Evolutionary conservation across 2,797 vertebrate genomes (phyloP), one percentile per base, ranked within the genome.

Genomic region (Pelobates cultripes): DNA sequence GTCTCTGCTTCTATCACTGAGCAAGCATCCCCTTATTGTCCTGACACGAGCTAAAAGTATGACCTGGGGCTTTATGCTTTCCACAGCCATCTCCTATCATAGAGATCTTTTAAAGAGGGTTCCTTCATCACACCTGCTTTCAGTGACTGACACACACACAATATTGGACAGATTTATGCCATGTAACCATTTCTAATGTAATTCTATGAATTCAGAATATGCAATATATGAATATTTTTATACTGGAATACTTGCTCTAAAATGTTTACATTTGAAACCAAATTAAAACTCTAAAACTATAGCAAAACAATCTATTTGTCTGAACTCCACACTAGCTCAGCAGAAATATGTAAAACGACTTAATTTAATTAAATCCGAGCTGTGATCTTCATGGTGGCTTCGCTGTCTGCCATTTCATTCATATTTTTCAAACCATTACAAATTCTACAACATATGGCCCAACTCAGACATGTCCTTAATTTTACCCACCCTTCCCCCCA

Each of bases 1-100:
- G 53, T 63, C 72, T 40, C 13, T 69, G 43, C 61, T 13, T 40
- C 80, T 66, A 74, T 77, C 80, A 77, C 73, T 53, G 73, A 76
- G 40, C 73, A 81, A 64, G 28, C 28, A 45, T 64, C 42, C 53
- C 3, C 68, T 53, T 60, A 71, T 44, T 44, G 73, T 57, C 73
- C 67, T 76, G 80, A 81, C 80, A 64, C 28, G 76, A 41, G 17
- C 44, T 12, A 45, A 71, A 80, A 73, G 72, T 64, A 61, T 42
- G 10, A 55, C 74, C 74, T 28, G 17, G 57, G 80, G 67, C 43
- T 28, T 42, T 73, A 7, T 28, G 43, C 43, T 70, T n/a, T 47
- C 78, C 47, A 4, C 17, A 70, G 43, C 68, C 57, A 71, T 41
- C 79, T 73, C 78, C 77, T 14, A 74, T 70, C 77, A 51, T 1